Evolutionary conservation across 2,113 vertebrate genomes (phyloP), one percentile per base, ranked within the genome.

Genomic region (Alaudala cheleensis): DNA sequence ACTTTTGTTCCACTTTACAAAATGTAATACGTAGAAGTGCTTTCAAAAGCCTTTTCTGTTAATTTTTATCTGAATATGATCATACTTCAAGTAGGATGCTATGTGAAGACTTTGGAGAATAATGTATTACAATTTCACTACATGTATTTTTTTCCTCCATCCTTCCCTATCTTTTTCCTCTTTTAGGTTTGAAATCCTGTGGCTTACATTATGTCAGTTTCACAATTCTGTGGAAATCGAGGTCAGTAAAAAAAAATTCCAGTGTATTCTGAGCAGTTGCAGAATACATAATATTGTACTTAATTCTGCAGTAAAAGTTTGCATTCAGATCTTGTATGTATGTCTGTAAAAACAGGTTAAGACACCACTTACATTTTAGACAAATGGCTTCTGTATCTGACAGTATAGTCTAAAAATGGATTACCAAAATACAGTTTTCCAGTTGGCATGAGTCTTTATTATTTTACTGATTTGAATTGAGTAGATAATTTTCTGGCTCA

Each of bases 191-290:
- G 96, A 99, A 93, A 99, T 99, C 93, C 97, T 99, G 81, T 99
- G 99, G 99, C 98, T 99, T 65, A 99, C 99, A 3, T 98, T 99
- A 85, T 99, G 99, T 96, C 99, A 99, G 93, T 90, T 99, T 71
- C 99, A 99, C 97, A 99, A 99, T 74, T 98, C 98, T 58, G 98
- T 99, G 98, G 98, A 99, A 78, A 99, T 99, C 6, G 99, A 99
- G 98, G 99, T 99, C 93, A 95, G 98, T 96, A 89, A 79, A 87
- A 94, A 94, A 51, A 40, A 2, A 20, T 2, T 4, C 6, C 14
- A 21, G 10, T 17, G 13, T 81, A 45, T 73, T 70, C 31, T 53
- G 37, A 31, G 23, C 42, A 57, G 6, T 61, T 44, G 87, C 22
- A 42, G 33, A 80, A 85, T 54, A 33, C 10, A 28, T 40, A 12